These are phyloP conservation scores for Pseudomyrmex flavicornis DNA, from an alignment of 1,140 invertebrate genomes.

Conservation along the genomic window DNA sequence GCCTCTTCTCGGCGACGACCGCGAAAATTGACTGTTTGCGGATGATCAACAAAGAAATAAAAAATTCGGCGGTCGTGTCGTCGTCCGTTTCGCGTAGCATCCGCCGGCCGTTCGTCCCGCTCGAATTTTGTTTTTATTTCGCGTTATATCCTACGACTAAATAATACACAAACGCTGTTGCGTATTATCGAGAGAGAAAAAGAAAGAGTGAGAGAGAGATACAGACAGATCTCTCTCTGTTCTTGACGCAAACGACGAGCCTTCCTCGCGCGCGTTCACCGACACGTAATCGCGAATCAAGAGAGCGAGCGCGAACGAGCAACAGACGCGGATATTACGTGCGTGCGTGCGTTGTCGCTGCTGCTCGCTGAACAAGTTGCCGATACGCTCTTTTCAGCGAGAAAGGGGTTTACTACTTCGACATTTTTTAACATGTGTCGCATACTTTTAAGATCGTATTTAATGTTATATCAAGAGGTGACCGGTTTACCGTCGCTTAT, in stretches of 20 bases:
- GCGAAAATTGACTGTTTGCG: constrained; percentile 16
- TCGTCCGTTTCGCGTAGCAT: constrained; percentile 8
- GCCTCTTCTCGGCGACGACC: not conserved
- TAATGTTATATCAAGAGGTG: constrained; percentile 24
- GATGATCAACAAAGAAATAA: constrained; percentile 13
- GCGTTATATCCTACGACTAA: not conserved
- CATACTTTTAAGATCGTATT: not conserved
- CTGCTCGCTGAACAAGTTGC: not conserved
- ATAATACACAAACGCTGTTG: not conserved
- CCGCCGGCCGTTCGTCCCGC: not conserved
- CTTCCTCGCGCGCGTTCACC: constrained; percentile 28
- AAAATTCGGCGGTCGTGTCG: constrained; percentile 14
- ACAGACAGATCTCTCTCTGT: too few relatives aligned
- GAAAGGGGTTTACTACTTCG: not conserved
- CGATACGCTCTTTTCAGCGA: not conserved
- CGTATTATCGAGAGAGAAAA: too few relatives aligned
- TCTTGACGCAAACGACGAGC: not conserved
- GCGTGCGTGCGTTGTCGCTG: constrained; percentile 22
- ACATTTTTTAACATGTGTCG: too few relatives aligned
- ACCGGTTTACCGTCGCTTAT: constrained; percentile 22
- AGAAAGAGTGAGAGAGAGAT: too few relatives aligned
- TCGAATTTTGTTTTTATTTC: constrained; percentile 60
- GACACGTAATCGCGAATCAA: constrained; percentile 42
- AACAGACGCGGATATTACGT: constrained; percentile 33
- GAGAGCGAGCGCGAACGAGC: constrained; percentile 12